Evolutionary conservation across 2,113 vertebrate genomes (phyloP).

Genomic region (Nyctibius bracteatus): DNA sequence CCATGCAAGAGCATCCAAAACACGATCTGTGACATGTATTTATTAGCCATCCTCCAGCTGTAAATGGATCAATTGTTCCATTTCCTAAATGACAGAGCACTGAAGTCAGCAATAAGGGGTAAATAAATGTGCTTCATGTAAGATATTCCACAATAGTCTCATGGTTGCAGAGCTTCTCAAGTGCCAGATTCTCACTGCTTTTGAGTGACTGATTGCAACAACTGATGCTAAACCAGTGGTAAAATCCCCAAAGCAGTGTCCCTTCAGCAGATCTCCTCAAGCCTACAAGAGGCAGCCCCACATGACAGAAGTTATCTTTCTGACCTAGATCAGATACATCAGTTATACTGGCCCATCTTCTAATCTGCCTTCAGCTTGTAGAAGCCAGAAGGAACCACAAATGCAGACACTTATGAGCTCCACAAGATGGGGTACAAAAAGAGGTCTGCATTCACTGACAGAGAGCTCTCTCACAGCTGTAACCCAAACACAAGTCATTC

Average conservation of each 20-base stretch:
- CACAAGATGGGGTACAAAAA: neutral
- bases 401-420: accelerated
- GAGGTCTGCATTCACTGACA: neutral
- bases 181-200: neutral
- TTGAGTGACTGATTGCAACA: neutral
- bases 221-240: neutral
- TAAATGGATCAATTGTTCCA: neutral
- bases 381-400: neutral
- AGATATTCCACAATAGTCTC: neutral
- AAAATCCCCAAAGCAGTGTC: neutral
- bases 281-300: neutral
- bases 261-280: neutral
- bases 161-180: neutral
- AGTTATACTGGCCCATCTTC: neutral
- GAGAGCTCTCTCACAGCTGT: neutral
- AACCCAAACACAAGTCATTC: neutral
- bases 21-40: neutral
- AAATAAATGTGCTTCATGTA: neutral
- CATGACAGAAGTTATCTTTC: neutral
- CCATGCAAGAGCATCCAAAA: neutral
- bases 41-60: neutral
- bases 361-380: neutral
- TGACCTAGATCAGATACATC: neutral
- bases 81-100: neutral
- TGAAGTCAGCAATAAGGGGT: neutral